Evolutionary conservation across 2,888 invertebrate species (phyloP).

Genomic region (Scaptomyza flava): DNA sequence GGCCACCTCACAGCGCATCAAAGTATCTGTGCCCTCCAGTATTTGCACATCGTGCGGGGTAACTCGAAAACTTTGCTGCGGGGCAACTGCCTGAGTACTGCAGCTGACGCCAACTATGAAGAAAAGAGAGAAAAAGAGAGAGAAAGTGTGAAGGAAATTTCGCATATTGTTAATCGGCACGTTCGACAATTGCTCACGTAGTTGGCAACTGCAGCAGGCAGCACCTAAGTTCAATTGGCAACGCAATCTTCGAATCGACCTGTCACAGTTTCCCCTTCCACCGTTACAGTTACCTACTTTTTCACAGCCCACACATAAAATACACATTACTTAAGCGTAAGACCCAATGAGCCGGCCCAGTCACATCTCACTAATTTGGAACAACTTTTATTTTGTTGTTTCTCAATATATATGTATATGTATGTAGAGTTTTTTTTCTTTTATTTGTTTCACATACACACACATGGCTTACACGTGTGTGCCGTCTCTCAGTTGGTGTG

Average conservation of each 20-base stretch:
- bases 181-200: conserved; percentile 77
- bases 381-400: conserved; percentile 65
- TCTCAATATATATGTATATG: background rate
- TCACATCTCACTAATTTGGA: conserved; percentile 80
- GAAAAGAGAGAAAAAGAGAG: background rate
- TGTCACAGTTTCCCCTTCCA: conserved; percentile 26
- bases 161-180: conserved; percentile 73
- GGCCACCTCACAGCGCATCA: conserved; percentile 93
- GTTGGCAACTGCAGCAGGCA: conserved; percentile 48
- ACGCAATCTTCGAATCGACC: conserved; percentile 50
- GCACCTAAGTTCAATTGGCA: conserved; percentile 67
- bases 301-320: conserved; percentile 75
- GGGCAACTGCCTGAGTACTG: conserved; percentile 24
- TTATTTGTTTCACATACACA: conserved; percentile 37
- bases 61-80: conserved; percentile 90
- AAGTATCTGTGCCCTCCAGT: conserved; percentile 92
- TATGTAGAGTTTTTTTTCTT: conserved; percentile 13
- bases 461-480: conserved; percentile 51
- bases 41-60: conserved; percentile 92
- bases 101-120: conserved; percentile 28
- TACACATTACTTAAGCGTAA: conserved; percentile 76
- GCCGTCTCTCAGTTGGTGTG: conserved; percentile 48
- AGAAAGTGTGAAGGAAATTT: conserved; percentile 42
- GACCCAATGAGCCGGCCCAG: conserved; percentile 70
- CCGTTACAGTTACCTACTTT: conserved; percentile 67